Evolutionary conservation across 2,888 invertebrate species (phyloP).

Genomic region (Bursaphelenchus okinawaensis): DNA sequence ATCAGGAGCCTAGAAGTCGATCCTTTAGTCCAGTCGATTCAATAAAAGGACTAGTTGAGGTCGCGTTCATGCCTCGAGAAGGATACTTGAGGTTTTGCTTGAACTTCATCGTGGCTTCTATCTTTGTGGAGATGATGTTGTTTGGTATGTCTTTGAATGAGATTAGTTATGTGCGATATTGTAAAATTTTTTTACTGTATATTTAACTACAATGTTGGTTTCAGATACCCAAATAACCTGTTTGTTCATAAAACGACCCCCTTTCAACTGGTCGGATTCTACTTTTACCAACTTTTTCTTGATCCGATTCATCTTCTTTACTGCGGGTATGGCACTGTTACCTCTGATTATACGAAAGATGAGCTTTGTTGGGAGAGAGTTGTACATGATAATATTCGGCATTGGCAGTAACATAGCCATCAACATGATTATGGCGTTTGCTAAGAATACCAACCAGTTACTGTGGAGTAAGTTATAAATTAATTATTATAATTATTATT

Average conservation of each 20-base stretch:
- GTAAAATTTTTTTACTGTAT: not conserved
- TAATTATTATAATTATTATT: not conserved
- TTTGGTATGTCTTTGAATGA: slow-evolving; percentile 30
- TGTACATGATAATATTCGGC: slow-evolving; percentile 40
- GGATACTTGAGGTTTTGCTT: slow-evolving; percentile 50
- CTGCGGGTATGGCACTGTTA: slow-evolving; percentile 23
- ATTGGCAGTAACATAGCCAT: slow-evolving; percentile 31
- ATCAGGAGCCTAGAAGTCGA: not conserved
- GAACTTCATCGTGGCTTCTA: slow-evolving; percentile 38
- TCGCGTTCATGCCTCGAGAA: slow-evolving; percentile 33
- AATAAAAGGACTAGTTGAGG: slow-evolving; percentile 25
- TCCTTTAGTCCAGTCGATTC: slow-evolving; percentile 9
- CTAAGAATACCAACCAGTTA: slow-evolving; percentile 36
- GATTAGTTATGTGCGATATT: not conserved
- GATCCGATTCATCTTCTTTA: slow-evolving; percentile 19
- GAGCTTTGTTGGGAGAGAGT: slow-evolving; percentile 44
- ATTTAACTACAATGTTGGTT: slow-evolving; percentile 9
- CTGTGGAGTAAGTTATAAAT: slow-evolving; percentile 33
- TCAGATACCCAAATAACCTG: slow-evolving; percentile 39
- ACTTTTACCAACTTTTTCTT: slow-evolving; percentile 38
- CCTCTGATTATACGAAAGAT: slow-evolving; percentile 35
- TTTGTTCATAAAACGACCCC: slow-evolving; percentile 44
- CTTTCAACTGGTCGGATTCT: slow-evolving; percentile 47
- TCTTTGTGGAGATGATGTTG: slow-evolving; percentile 48
- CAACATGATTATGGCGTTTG: slow-evolving; percentile 32